These are phyloP conservation scores for Cheilosia pagana DNA, from an alignment of 2,888 invertebrate genomes.

Conservation along the genomic window DNA sequence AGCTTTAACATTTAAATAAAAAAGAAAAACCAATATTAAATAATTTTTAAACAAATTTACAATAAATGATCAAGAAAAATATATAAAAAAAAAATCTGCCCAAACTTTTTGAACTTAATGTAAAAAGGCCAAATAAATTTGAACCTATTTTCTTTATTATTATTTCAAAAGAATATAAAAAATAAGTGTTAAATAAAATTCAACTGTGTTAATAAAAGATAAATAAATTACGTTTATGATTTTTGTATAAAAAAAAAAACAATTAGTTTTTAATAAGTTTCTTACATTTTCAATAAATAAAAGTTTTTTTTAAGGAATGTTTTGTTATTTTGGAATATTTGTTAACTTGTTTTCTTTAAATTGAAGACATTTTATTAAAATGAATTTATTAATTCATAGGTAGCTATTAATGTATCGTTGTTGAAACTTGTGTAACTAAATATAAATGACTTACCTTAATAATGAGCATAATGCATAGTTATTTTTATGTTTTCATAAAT, in stretches of 20 bases:
- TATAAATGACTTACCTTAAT: conserved; percentile 53
- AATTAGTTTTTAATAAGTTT: conserved; percentile 1
- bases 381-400: conserved; percentile 67
- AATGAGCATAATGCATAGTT: conserved; percentile 45
- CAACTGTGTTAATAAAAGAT: conserved; percentile 59
- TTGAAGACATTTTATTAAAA: conserved; percentile 52
- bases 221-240: conserved; percentile 15
- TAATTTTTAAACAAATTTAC: conserved; percentile 62
- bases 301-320: not conserved
- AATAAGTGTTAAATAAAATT: conserved; percentile 55
- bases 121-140: conserved; percentile 52
- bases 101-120: conserved; percentile 43
- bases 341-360: conserved; percentile 13
- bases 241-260: conserved; percentile 1
- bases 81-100: conserved; percentile 45
- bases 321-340: not conserved
- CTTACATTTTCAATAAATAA: conserved; percentile 4
- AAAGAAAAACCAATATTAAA: conserved; percentile 3
- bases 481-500: conserved; percentile 66
- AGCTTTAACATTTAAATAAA: conserved; percentile 57
- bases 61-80: conserved; percentile 29
- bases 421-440: conserved; percentile 65
- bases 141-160: conserved; percentile 11
- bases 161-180: conserved; percentile 5
- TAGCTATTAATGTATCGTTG: conserved; percentile 68